Evolutionary conservation across 2,113 vertebrate species (phyloP), one percentile per base, ranked within the genome.

Genomic region (Eira barbara): DNA sequence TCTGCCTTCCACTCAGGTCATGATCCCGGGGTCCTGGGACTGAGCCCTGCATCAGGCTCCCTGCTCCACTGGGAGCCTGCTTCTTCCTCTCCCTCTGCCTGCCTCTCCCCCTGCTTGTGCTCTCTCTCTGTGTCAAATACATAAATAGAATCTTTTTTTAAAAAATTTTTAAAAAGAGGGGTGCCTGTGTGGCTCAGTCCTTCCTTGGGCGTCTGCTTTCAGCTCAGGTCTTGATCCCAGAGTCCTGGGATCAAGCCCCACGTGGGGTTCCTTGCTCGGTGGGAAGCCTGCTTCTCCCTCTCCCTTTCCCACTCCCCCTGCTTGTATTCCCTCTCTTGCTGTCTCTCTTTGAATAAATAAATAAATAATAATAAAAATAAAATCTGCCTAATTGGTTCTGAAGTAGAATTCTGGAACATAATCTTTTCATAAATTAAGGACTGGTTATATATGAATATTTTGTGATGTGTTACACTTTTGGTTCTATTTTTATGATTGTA

Each of bases 401-500:
- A 91, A 31, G 11, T 86, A 86, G 67, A 95, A 89, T 89, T 95
- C 89, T 63, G 27, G n/a, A 71, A 89, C 42, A 36, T 52, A 45
- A 7, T 94, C n/a, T 90, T 36, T 89, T 95, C 34, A 74, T 95
- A 65, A 92, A 74, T 90, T 92, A 39, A 87, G 5, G 29, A 27
- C 36, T 90, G 34, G 25, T 83, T 96, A 12, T 83, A 59, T 63
- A 71, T 78, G 17, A 61, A 42, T 93, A 55, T 83, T 95, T 95
- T 88, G 42, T 93, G 65, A 49, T 82, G 42, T 86, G 39, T 89
- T 57, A 69, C 6, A 55, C 23, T 65, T 96, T 21, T n/a, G 52
- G 29, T 89, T 89, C 76, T 95, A 0, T 81, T 92, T 95, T 95
- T 97, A 91, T 94, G 15, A 20, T 67, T 73, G 0, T 93, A 76